Evolutionary conservation across 2,888 invertebrate genomes (phyloP), one percentile per base, ranked within the genome.

Genomic region (Pediacus dermestoides): DNA sequence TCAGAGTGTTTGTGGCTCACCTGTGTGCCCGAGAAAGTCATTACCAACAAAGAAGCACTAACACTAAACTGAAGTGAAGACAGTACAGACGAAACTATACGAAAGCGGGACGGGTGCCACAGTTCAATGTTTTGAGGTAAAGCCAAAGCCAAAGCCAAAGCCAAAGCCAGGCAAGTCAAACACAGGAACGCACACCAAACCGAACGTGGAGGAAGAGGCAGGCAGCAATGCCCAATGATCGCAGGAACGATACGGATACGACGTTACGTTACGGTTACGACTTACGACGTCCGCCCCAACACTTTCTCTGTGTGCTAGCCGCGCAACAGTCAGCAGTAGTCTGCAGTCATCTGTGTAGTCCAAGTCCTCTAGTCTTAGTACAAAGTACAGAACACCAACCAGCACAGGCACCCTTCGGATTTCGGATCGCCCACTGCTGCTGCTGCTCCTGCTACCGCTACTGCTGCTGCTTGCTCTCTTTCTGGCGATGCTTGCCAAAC

Each of bases 401-500:
- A n/a, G n/a, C n/a, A n/a, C n/a, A n/a, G n/a, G n/a, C n/a, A n/a
- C n/a, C n/a, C n/a, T n/a, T n/a, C n/a, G n/a, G n/a, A n/a, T n/a
- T n/a, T n/a, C n/a, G n/a, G n/a, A n/a, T n/a, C n/a, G n/a, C n/a
- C n/a, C n/a, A n/a, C n/a, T n/a, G n/a, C n/a, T n/a, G n/a, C n/a
- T n/a, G n/a, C n/a, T n/a, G n/a, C n/a, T n/a, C n/a, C n/a, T n/a
- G n/a, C n/a, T n/a, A n/a, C n/a, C n/a, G n/a, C n/a, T n/a, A n/a
- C n/a, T n/a, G n/a, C n/a, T n/a, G n/a, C n/a, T n/a, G n/a, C n/a
- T n/a, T n/a, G n/a, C n/a, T n/a, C n/a, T n/a, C n/a, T n/a, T n/a
- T n/a, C n/a, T 16, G 39, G 43, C 48, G 42, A 42, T 44, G 51
- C 48, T 57, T 54, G 50, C 54, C 49, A 53, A 57, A 58, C 55